These are phyloP conservation scores for Stegostoma tigrinum DNA, from an alignment of 2,113 vertebrate species.

Conservation along the genomic window DNA sequence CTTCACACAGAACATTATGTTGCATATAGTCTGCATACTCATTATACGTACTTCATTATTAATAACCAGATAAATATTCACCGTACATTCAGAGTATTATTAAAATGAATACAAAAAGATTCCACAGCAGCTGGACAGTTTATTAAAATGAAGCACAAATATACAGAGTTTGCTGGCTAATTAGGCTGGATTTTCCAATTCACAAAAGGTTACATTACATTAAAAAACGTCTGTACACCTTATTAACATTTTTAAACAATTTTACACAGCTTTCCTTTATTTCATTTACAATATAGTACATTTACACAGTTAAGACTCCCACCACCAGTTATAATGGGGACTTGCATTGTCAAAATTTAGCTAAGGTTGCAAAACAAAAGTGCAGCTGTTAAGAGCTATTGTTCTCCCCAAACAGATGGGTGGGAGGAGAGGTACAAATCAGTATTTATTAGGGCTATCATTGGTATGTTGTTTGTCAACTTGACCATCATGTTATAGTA, in stretches of 20 bases:
- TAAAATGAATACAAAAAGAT: background rate
- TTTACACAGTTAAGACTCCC: constrained; percentile 5
- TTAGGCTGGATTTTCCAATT: constrained; percentile 15
- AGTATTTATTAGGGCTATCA: background rate
- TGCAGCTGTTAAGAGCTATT: background rate
- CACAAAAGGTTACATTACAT: constrained; percentile 24
- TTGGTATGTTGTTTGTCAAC: background rate
- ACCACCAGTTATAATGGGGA: background rate
- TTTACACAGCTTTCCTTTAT: constrained; percentile 30
- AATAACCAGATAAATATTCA: background rate
- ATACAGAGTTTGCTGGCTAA: constrained; percentile 18
- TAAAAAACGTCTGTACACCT: constrained; percentile 35
- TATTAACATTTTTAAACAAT: constrained; percentile 36
- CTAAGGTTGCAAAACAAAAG: background rate
- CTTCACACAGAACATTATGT: background rate
- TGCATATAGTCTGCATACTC: background rate
- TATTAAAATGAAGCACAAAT: constrained; percentile 34
- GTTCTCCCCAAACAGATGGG: background rate
- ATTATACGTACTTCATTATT: background rate
- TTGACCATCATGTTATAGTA: background rate
- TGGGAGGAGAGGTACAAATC: no score
- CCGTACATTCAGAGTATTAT: background rate
- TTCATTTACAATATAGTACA: constrained; percentile 33
- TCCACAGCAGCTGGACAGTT: background rate
- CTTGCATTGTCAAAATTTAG: background rate